Evolutionary conservation across 2,113 vertebrate species (phyloP).

Genomic region (Catharus fuscescens): DNA sequence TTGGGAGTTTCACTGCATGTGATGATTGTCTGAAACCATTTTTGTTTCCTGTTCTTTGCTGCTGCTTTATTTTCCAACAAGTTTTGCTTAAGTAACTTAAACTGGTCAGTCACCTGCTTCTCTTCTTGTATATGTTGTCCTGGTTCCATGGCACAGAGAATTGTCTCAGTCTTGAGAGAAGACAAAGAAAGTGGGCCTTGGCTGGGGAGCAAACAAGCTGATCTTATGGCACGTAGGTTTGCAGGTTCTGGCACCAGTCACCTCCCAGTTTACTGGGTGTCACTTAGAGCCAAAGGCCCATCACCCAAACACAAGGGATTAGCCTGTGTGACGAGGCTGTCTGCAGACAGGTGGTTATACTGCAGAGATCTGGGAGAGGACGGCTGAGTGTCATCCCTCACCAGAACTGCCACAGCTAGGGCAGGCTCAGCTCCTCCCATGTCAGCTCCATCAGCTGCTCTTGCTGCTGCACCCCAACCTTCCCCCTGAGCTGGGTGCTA

Average conservation of each 20-base stretch:
- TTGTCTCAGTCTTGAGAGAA: not conserved
- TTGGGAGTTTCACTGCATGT: not conserved
- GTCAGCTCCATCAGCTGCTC: not conserved
- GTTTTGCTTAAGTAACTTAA: not conserved
- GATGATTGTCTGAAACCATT: not conserved
- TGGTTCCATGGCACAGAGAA: not conserved
- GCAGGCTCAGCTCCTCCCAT: not conserved
- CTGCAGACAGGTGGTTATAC: not conserved
- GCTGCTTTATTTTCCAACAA: not conserved
- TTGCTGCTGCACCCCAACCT: not conserved
- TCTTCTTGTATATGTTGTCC: rapidly evolving
- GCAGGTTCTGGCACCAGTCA: not conserved
- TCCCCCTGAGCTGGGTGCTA: not conserved
- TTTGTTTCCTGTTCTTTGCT: not conserved
- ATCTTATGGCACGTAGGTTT: rapidly evolving
- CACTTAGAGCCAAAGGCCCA: not conserved
- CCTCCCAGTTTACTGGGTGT: not conserved
- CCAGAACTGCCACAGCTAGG: not conserved
- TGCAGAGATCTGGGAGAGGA: not conserved
- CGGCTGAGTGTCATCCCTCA: not conserved
- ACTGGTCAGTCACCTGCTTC: not conserved
- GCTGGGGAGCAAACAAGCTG: not conserved
- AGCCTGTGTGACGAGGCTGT: not conserved
- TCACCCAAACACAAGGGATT: not conserved
- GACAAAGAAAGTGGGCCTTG: not conserved